phyloP scores from a whole-genome alignment of 1,140 invertebrate species.

The Hylaeus volcanicus region DNA sequence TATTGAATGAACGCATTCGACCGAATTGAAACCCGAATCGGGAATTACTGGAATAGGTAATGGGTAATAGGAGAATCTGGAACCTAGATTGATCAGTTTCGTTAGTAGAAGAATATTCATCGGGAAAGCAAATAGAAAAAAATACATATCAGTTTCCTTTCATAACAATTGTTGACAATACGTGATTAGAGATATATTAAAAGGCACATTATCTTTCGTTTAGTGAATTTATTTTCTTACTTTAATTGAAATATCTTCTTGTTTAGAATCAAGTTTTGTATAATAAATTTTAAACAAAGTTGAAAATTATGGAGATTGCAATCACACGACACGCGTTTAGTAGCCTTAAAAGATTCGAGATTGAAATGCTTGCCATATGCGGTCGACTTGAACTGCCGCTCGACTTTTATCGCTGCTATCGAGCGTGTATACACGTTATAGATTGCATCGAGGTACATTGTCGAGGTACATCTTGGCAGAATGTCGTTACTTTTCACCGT shows the following conservation, averaged over 20 bases:
- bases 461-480: conserved; percentile 58
- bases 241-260: no score
- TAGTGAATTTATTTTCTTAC: no score
- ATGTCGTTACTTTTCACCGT: conserved; percentile 67
- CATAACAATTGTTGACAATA: no score
- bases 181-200: no score
- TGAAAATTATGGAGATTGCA: not conserved
- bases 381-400: conserved; percentile 40
- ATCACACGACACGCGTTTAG: conserved; percentile 23
- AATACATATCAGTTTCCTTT: no score
- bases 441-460: conserved; percentile 63
- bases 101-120: no score
- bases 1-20: not conserved
- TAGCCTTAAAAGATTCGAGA: conserved; percentile 29
- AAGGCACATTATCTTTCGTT: no score
- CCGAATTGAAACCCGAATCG: not conserved
- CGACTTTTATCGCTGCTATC: conserved; percentile 67
- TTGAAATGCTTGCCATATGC: conserved; percentile 40
- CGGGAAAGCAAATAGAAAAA: no score
- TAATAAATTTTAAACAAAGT: no score
- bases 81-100: not conserved
- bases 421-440: conserved; percentile 61
- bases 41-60: not conserved
- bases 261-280: no score
- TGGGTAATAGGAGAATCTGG: not conserved